Conservation (phyloP, 2,888 invertebrate species). For the Cylloceria caligata region DNA sequence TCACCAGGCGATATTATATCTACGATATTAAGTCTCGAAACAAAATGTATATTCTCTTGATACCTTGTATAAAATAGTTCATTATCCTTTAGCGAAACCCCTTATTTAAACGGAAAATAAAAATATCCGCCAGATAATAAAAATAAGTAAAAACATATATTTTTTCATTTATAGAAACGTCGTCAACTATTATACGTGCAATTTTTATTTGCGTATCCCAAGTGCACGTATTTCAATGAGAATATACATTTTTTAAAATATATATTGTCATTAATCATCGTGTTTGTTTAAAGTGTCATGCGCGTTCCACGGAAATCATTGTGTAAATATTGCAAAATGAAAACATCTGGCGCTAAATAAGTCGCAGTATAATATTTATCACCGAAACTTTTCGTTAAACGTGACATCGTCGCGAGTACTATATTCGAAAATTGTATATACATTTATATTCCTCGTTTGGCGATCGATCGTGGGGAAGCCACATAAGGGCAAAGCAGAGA, state of each 20-base stretch:
- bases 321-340: not conserved
- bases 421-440: not conserved
- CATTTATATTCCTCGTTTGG: not conserved
- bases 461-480: conserved; percentile 37
- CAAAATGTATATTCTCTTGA: conserved; percentile 23
- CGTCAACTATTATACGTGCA: no score
- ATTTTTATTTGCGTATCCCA: no score
- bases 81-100: not conserved
- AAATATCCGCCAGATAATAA: not conserved
- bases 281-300: not conserved
- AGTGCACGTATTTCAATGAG: no score
- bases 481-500: not conserved
- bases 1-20: conserved; percentile 2
- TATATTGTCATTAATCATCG: not conserved
- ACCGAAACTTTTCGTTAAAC: not conserved
- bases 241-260: no score
- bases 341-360: conserved; percentile 17
- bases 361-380: not conserved
- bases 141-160: not conserved
- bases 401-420: not conserved
- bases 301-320: not conserved
- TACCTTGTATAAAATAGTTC: conserved; percentile 21
- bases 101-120: not conserved
- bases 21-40: no score
- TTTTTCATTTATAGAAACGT: no score